These are phyloP conservation scores for Morbakka virulenta DNA, from an alignment of 30 jellyfish, hydroid and myxozoan species.

Conservation along the genomic window DNA sequence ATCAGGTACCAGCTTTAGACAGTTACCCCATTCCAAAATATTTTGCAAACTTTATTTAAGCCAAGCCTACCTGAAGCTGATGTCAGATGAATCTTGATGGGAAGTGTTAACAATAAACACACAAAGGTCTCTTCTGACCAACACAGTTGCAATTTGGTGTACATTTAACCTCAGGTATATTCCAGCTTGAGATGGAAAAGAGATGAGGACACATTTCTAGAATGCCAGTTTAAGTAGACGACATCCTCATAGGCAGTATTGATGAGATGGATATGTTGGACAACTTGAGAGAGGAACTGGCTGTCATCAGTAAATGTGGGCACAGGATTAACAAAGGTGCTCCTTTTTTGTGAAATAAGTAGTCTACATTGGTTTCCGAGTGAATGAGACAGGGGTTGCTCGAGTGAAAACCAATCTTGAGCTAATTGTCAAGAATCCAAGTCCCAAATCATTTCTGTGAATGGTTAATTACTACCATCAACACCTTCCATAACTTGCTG, in stretches of 20 bases:
- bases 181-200: constrained; percentile 42
- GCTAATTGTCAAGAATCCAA: constrained; percentile 16
- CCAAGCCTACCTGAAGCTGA: constrained; percentile 55
- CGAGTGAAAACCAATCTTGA: constrained; percentile 33
- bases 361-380: constrained; percentile 13
- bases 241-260: constrained; percentile 35
- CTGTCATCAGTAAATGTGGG: not conserved
- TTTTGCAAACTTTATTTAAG: constrained; percentile 27
- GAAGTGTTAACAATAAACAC: constrained; percentile 47
- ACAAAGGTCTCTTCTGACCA: constrained; percentile 47
- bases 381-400: constrained; percentile 20
- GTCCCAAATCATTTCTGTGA: constrained; percentile 58
- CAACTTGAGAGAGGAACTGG: constrained; percentile 9
- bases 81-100: constrained; percentile 39
- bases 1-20: constrained; percentile 34
- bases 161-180: constrained; percentile 55
- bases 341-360: constrained; percentile 31
- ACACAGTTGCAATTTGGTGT: constrained; percentile 58
- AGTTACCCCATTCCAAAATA: constrained; percentile 48
- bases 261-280: constrained; percentile 1
- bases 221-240: constrained; percentile 26
- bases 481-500: constrained; percentile 14
- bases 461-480: constrained; percentile 28
- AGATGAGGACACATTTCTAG: constrained; percentile 20
- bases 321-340: constrained; percentile 38